Evolutionary conservation across 2,113 vertebrate genomes (phyloP), one percentile per base, ranked within the genome.

Genomic region (Cephalopterus ornatus): DNA sequence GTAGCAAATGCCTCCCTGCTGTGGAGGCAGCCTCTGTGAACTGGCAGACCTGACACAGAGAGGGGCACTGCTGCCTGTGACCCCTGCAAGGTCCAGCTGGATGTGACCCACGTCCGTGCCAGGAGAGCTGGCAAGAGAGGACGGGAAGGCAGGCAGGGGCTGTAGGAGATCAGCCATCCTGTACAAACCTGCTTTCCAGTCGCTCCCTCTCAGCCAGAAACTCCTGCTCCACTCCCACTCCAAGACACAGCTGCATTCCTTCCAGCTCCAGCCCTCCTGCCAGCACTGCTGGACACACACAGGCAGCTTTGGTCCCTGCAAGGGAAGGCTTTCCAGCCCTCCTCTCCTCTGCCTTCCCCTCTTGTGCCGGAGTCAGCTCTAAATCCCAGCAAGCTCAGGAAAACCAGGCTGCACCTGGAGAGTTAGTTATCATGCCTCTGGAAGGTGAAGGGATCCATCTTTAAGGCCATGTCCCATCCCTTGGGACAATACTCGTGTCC

Each of bases 121-220:
- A 61, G 46, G 23, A 78, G 37, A 85, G 46, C 26, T 46, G 37
- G 1, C 0, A 0, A 67, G 46, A 33, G 39, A 73, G 35, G 24
- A 49, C 1, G 0, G 37, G 42, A 58, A 50, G 41, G 5, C 37
- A 65, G 50, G 46, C 4, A 1, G 26, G 20, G 26, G 76, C 26
- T 4, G 6, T 27, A 41, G 46, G 37, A 81, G 46, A 67, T 44
- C 2, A 1, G 28, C 37, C 1, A 3, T 11, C 52, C 56, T 17
- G 19, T 33, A 70, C 75, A 55, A 85, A 97, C 98, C 98, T 97
- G 66, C 96, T 98, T 95, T 96, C 98, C 99, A 98, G 97, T 92
- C 23, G 65, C 94, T 96, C 98, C 98, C 85, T 97, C 90, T 95
- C 97, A 98, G 97, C 98, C 99, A 97, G 98, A 93, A 97, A 94